Evolutionary conservation across 2,113 vertebrate species (phyloP), one percentile per base, ranked within the genome.

Genomic region (Scopus umbretta): DNA sequence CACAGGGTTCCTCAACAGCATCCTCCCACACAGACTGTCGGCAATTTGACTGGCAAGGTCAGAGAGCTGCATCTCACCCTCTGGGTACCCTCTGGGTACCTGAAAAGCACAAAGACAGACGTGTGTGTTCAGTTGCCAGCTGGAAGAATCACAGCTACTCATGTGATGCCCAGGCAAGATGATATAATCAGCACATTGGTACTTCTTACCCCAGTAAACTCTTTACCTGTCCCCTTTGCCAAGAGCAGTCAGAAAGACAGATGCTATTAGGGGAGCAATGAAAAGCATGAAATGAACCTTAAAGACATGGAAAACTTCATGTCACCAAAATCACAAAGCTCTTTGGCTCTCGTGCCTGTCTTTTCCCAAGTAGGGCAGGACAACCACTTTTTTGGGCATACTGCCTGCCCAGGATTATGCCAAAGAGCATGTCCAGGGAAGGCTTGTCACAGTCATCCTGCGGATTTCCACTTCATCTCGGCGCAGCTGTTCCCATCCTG

Each of bases 401-500:
- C 22, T 94, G 76, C 78, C 88, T 91, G 89, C 36, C 61, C 50
- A 66, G 43, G 55, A 88, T 80, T 68, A 94, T 65, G 36, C 49
- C 80, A 90, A 88, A 91, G 25, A 76, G 73, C 91, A 80, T 87
- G 38, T 92, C 42, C n/a, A 56, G 47, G 45, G 38, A 89, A 87
- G 19, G 13, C 38, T 89, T 47, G 34, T 81, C 47, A 86, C 58
- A 92, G 61, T 45, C 56, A 72, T 56, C 36, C 70, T 3, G 6
- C 25, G 85, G 62, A 91, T 85, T 82, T 92, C 58, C 73, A 73
- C 59, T 83, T 22, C 59, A 42, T 90, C 67, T 92, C 83, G 74
- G 71, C 5, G 9, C 80, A 95, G 89, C 78, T 96, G 74, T 83
- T 95, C 59, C 52, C 42, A 90, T 83, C 84, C 75, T 96, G 86